Evolutionary conservation across 2,797 vertebrate species (phyloP).

Genomic region (Ctenopoma multispine): DNA sequence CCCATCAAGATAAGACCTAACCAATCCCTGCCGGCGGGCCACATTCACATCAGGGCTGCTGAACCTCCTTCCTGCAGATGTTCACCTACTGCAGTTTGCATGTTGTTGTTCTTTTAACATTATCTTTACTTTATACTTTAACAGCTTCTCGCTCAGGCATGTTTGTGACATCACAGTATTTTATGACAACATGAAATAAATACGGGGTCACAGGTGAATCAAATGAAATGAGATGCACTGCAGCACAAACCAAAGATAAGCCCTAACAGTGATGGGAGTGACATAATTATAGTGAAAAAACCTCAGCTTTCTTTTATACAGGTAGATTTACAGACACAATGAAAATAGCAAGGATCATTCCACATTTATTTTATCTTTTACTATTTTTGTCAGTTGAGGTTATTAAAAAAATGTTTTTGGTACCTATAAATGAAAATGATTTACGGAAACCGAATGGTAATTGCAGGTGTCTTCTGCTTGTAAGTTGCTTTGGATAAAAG

Average conservation of each 20-base stretch:
- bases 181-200: constrained; percentile 30
- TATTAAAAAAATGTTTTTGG: too few species aligned
- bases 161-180: constrained; percentile 9
- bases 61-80: constrained; percentile 35
- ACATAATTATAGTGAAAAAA: too few species aligned
- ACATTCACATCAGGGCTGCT: constrained; percentile 20
- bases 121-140: not conserved
- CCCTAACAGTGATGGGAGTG: too few species aligned
- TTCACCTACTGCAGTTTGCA: constrained; percentile 24
- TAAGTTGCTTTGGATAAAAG: too few species aligned
- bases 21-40: constrained; percentile 54
- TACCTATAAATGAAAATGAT: too few species aligned
- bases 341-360: not conserved
- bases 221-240: too few species aligned
- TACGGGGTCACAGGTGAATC: not conserved
- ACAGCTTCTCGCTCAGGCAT: not conserved
- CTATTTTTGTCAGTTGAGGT: too few species aligned
- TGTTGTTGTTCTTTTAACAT: not conserved
- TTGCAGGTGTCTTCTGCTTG: too few species aligned
- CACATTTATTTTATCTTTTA: not conserved
- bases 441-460: too few species aligned
- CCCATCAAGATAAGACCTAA: constrained; percentile 78
- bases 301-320: too few species aligned
- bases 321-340: not conserved
- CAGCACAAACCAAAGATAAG: too few species aligned